Percentiles rank a stretch among this genome's conserved stretches.
phyloP scores from a whole-genome alignment of 2,113 vertebrate genomes.

The Etia nguti region DNA sequence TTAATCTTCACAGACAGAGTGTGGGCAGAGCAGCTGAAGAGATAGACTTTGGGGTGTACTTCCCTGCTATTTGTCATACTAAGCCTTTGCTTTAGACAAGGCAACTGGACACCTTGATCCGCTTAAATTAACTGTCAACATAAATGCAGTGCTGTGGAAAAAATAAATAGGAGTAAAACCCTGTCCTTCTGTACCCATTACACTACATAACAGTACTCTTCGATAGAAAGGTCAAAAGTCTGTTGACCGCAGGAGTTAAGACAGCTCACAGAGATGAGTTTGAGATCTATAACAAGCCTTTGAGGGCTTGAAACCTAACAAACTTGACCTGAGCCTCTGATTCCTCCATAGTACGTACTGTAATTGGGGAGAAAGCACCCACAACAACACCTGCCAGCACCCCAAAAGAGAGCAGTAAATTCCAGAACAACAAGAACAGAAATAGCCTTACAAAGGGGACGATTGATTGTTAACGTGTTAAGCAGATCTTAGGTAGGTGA shows the following conservation, averaged over 20 bases:
- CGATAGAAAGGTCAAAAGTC: slow-evolving; percentile 35
- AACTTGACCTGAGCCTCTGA: slow-evolving; percentile 21
- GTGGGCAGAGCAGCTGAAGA: slow-evolving; percentile 47
- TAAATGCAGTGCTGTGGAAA: slow-evolving; percentile 48
- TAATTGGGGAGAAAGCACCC: slow-evolving; percentile 12
- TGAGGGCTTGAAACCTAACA: slow-evolving; percentile 25
- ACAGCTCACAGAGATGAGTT: slow-evolving; percentile 42
- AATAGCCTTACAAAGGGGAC: neutral
- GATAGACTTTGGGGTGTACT: slow-evolving; percentile 61
- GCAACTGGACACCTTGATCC: slow-evolving; percentile 66
- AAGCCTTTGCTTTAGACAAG: slow-evolving; percentile 58
- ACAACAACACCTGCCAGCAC: neutral
- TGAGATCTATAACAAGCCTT: slow-evolving; percentile 57
- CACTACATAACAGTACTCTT: slow-evolving; percentile 7
- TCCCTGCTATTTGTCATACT: slow-evolving; percentile 67
- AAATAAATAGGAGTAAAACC: slow-evolving; percentile 47
- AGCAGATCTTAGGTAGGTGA: neutral
- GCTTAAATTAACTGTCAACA: slow-evolving; percentile 72
- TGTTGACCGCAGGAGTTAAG: slow-evolving; percentile 28
- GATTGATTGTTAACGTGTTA: neutral
- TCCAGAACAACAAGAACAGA: neutral
- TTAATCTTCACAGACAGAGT: slow-evolving; percentile 64
- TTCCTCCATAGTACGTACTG: neutral
- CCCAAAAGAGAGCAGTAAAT: neutral
- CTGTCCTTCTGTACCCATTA: neutral